Evolutionary conservation across 1,140 invertebrate species (phyloP).

Genomic region (Hycleus phaleratus): DNA sequence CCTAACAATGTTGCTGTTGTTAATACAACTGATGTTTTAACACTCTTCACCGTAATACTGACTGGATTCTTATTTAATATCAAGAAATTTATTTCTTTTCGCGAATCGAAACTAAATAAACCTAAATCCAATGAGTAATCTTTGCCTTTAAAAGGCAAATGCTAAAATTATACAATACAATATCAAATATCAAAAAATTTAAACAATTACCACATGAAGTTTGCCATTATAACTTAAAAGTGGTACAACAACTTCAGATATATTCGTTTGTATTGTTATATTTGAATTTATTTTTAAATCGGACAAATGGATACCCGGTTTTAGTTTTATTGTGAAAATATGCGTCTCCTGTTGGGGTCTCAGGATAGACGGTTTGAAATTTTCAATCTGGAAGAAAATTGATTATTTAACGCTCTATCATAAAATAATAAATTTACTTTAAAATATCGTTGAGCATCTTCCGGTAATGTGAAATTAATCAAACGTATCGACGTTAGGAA

Average conservation of each 20-base stretch:
- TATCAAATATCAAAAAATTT: slow-evolving; percentile 7
- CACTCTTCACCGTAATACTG: slow-evolving; percentile 56
- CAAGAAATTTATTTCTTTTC: slow-evolving; percentile 60
- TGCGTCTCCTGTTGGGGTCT: slow-evolving; percentile 52
- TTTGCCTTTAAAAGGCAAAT: slow-evolving; percentile 45
- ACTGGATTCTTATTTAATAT: slow-evolving; percentile 73
- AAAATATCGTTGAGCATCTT: slow-evolving; percentile 54
- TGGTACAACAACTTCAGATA: slow-evolving; percentile 61
- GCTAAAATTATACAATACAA: slow-evolving; percentile 30
- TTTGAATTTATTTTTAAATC: slow-evolving; percentile 57
- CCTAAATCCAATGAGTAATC: slow-evolving; percentile 65
- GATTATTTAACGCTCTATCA: neutral
- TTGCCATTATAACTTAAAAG: slow-evolving; percentile 69
- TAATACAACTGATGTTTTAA: slow-evolving; percentile 60
- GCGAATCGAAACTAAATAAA: slow-evolving; percentile 59
- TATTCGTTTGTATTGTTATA: slow-evolving; percentile 63
- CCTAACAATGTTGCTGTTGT: slow-evolving; percentile 61
- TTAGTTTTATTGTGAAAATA: slow-evolving; percentile 53
- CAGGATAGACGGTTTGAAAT: slow-evolving; percentile 54
- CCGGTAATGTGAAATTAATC: slow-evolving; percentile 58
- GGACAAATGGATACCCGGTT: slow-evolving; percentile 44
- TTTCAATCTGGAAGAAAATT: slow-evolving; percentile 48
- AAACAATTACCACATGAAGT: slow-evolving; percentile 46
- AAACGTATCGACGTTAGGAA: slow-evolving; percentile 63
- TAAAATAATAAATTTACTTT: slow-evolving; percentile 37